Evolutionary conservation across 2,888 invertebrate species (phyloP).

Genomic region (Epirrita christyi): DNA sequence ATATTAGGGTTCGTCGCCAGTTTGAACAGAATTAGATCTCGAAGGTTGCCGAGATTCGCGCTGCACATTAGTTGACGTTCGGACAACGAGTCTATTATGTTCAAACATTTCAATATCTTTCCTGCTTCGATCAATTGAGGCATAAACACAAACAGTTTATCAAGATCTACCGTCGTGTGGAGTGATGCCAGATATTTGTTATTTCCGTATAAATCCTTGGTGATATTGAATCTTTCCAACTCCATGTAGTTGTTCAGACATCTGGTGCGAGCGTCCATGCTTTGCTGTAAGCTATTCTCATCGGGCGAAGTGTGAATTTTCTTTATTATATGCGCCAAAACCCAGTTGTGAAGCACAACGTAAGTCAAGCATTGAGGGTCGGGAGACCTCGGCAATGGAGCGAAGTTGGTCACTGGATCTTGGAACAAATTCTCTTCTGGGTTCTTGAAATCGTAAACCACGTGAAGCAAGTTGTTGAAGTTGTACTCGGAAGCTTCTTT

Average conservation of each 20-base stretch:
- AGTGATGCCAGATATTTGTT: slow-evolving; percentile 86
- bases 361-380: slow-evolving; percentile 85
- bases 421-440: slow-evolving; percentile 78
- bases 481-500: slow-evolving; percentile 69
- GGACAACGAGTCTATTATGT: slow-evolving; percentile 84
- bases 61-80: slow-evolving; percentile 81
- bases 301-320: slow-evolving; percentile 85
- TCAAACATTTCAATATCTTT: slow-evolving; percentile 77
- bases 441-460: slow-evolving; percentile 74
- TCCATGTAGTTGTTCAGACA: slow-evolving; percentile 86
- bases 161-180: slow-evolving; percentile 80
- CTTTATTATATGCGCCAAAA: slow-evolving; percentile 87
- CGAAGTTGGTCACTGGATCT: slow-evolving; percentile 73
- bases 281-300: slow-evolving; percentile 74
- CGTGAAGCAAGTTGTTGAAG: slow-evolving; percentile 69
- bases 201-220: slow-evolving; percentile 82
- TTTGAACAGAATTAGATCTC: slow-evolving; percentile 85
- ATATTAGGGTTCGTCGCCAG: slow-evolving; percentile 81
- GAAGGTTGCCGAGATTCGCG: slow-evolving; percentile 81
- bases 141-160: slow-evolving; percentile 80
- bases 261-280: slow-evolving; percentile 84
- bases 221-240: slow-evolving; percentile 78
- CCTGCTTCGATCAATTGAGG: slow-evolving; percentile 72
- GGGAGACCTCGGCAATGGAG: slow-evolving; percentile 72
- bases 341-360: slow-evolving; percentile 87